Base-by-base conservation (phyloP, 30 jellyfish, hydroid and myxozoan genomes). In the Turritopsis rubra region DNA sequence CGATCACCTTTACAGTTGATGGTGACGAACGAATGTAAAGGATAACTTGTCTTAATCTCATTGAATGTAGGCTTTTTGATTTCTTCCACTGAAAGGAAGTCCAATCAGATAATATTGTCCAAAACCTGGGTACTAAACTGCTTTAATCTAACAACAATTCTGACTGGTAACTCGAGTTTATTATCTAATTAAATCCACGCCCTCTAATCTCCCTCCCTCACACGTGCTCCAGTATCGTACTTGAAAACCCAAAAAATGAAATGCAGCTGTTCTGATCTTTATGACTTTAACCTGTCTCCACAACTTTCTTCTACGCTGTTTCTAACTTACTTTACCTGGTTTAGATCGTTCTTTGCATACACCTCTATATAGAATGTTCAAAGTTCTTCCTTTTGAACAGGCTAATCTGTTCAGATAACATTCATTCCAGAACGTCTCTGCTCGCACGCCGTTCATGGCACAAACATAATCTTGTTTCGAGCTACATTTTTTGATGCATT, bases 1-100 rank as follows among this genome's bases (percentile, higher is more conserved):
- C 71, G 85, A 66, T 77, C 85, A 26, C 85, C 85, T 24, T 77
- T 19, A 60, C 85, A 77, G 28, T 77, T 25, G 21, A 77, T 66
- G 18, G 71, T 29, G 28, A 77, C 18, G 72, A 16, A 29, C 19
- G 66, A 7, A 25, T 30, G 21, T 5, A 77, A 1, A 60, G 41
- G 52, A 8, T 53, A 53, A 19, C 27, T 19, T 25, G 30, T 52
- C 28, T 29, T n/a, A 1, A 25, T 21, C 29, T 28, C 28, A 28
- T 21, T 8, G 23, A 77, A 4, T 4, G 7, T 77, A 26, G 85
- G 85, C 13, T 23, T 23, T 4, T 66, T 60, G 30, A 77, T 19
- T 30, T 19, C 28, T n/a, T 25, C 53, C 4, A 29, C 85, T 77
- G 18, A 8, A 77, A 24, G 17, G 31, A 72, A 22, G 23, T n/a